Percentiles rank a stretch among this genome's conserved stretches.
Conservation (phyloP, 2,113 vertebrate species). For the Syrrhaptes paradoxus region DNA sequence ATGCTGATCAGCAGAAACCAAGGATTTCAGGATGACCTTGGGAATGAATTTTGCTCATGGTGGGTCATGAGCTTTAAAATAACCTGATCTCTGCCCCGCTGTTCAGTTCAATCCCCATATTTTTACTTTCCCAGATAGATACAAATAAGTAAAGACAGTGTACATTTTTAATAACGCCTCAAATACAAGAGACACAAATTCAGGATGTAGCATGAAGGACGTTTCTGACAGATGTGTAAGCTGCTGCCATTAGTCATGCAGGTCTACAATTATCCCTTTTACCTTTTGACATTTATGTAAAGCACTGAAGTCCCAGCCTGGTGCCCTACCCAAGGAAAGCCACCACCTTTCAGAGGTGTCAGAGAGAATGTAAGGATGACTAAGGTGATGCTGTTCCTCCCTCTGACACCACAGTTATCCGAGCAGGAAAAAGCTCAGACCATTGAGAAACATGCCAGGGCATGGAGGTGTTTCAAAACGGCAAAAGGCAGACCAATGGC, state of each 20-base stretch:
- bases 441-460: background rate
- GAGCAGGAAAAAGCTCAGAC: background rate
- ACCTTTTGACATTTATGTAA: background rate
- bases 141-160: background rate
- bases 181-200: background rate
- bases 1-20: conserved; percentile 22
- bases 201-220: background rate
- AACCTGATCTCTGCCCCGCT: background rate
- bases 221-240: background rate
- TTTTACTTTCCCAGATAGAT: background rate
- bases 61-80: conserved; percentile 12
- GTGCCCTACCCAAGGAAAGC: background rate
- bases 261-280: background rate
- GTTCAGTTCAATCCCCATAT: background rate
- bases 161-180: background rate
- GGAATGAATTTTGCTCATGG: conserved; percentile 7
- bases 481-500: background rate
- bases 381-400: background rate
- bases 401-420: background rate
- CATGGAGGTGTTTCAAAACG: background rate
- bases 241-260: background rate
- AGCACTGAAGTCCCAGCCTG: background rate
- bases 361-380: background rate
- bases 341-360: background rate
- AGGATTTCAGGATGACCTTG: conserved; percentile 37